phyloP scores from a whole-genome alignment of 2,113 vertebrate species.

The Guaruba guarouba region DNA sequence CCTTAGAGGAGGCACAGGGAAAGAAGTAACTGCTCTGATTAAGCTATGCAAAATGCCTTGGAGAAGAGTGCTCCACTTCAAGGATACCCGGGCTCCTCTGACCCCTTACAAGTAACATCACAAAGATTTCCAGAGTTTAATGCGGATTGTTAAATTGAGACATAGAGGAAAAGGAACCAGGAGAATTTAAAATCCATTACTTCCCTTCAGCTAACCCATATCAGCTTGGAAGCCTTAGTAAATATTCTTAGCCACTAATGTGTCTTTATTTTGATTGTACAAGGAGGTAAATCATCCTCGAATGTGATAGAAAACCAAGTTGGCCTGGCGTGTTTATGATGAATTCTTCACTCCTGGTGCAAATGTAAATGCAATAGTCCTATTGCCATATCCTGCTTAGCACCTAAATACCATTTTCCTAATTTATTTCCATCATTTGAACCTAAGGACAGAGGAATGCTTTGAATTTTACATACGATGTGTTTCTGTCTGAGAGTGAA shows the following conservation, averaged over 20 bases:
- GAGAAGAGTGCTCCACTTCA: slow-evolving; percentile 7
- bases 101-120: not conserved
- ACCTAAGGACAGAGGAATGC: not conserved
- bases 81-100: slow-evolving; percentile 17
- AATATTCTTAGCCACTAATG: not conserved
- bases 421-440: not conserved
- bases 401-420: not conserved
- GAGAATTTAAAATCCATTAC: not conserved
- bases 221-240: not conserved
- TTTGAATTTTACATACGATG: not conserved
- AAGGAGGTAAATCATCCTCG: not conserved
- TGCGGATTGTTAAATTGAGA: not conserved
- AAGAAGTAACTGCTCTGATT: slow-evolving; percentile 19
- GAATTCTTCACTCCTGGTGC: not conserved
- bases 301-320: not conserved
- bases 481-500: not conserved
- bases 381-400: not conserved
- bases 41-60: not conserved
- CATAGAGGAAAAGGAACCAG: not conserved
- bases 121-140: slow-evolving; percentile 2
- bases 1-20: not conserved
- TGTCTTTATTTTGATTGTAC: not conserved
- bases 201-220: not conserved
- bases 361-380: not conserved
- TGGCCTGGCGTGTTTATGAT: not conserved